Base-by-base conservation (phyloP, 1,140 invertebrate species). In the Drosophila seguyi region DNA sequence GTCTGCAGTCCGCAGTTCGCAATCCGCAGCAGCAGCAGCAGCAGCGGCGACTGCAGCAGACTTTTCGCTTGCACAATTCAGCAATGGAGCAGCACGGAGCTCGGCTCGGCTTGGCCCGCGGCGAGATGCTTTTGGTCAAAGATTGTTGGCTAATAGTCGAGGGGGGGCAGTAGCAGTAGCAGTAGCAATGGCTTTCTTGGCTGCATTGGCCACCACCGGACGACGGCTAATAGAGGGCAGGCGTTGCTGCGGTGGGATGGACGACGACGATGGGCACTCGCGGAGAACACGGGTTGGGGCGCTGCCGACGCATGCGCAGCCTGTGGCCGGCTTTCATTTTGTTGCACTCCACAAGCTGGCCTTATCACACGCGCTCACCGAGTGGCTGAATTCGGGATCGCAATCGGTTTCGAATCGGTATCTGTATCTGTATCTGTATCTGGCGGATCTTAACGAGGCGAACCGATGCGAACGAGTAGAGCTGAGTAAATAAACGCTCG, bases 321-420 rank as follows among this genome's bases (percentile, higher is more conserved):
- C 73, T 80, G 55, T 90, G 81, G 74, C 84, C 79, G 67, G 80
- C 76, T 88, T 87, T 87, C 84, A 87, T 87, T 80, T 87, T 87
- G 68, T 60, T 59, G 34, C 63, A 71, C 68, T 78, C 34, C 44
- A 31, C 61, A 53, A 20, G 16, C 55, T 34, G n/a, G 41, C 25
- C 58, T 67, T 72, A 75, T 60, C 66, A 71, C 81, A 76, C 53
- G 29, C 68, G 61, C 63, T 63, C 59, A 50, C 29, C 13, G 39
- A 41, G 22, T 63, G 41, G 14, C 61, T 44, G 20, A 22, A 22
- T 22, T 36, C 10, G n/a, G 22, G 29, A 58, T 41, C 18, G 18
- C 31, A 6, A 31, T 67, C 36, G 13, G 36, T 48, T 48, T 48
- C 45, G 45, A n/a, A 20, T 50, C 34, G 13, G 47, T 20, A 3